Conservation (phyloP, 2,797 vertebrate species). For the Pitangus sulphuratus region DNA sequence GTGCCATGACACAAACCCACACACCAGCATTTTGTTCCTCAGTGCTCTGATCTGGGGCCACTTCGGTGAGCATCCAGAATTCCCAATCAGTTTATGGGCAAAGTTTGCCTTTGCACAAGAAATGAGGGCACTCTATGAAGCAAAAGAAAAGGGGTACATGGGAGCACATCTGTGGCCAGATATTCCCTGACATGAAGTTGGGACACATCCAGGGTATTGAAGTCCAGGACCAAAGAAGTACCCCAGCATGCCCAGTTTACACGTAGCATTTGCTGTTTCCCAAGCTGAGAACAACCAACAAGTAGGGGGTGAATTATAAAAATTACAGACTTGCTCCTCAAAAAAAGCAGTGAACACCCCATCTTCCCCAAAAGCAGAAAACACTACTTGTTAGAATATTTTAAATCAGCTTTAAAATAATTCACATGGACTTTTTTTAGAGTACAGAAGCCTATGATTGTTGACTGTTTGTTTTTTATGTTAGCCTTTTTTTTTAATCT, state of each 20-base stretch:
- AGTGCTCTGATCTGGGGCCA: neutral
- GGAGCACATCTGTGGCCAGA: neutral
- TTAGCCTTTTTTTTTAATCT: neutral
- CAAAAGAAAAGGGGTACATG: neutral
- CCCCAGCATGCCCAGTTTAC: neutral
- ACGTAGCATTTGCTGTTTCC: neutral
- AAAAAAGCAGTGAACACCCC: neutral
- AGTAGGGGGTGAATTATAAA: accelerated
- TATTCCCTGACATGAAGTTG: neutral
- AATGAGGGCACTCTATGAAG: neutral
- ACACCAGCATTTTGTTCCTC: neutral
- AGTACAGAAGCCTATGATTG: neutral
- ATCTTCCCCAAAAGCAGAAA: neutral
- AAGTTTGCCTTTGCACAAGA: neutral
- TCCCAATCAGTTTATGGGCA: neutral
- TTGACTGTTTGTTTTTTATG: neutral
- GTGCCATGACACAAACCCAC: neutral
- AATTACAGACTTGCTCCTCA: neutral
- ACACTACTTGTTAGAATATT: neutral
- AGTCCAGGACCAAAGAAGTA: neutral
- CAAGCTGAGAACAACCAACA: neutral
- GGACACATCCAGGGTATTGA: neutral
- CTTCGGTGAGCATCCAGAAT: neutral
- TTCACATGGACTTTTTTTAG: neutral
- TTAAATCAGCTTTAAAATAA: neutral